phyloP scores from a whole-genome alignment of 1,140 invertebrate species.

The Idris sp. region DNA sequence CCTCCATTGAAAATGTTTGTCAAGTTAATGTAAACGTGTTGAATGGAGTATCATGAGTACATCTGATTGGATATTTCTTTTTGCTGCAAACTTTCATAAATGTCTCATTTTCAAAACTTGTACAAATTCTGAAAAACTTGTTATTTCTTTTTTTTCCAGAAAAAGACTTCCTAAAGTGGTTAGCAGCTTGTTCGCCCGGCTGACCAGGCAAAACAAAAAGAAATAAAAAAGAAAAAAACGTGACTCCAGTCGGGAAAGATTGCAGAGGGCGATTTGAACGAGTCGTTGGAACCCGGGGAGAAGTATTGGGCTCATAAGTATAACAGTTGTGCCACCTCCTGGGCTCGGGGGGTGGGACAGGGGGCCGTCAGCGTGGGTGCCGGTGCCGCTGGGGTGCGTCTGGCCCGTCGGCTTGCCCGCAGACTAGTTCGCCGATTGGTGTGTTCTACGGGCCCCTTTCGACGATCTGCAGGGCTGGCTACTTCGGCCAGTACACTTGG shows the following conservation, averaged over 20 bases:
- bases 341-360: constrained; percentile 74
- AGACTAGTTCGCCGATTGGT: constrained; percentile 74
- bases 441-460: constrained; percentile 68
- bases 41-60: no score
- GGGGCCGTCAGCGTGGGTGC: constrained; percentile 75
- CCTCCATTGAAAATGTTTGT: no score
- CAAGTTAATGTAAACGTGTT: no score
- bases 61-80: no score
- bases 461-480: constrained; percentile 68
- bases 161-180: constrained; percentile 32
- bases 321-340: constrained; percentile 73
- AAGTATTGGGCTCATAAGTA: constrained; percentile 59
- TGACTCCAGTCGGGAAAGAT: constrained; percentile 25
- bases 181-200: constrained; percentile 1
- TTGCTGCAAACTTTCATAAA: no score
- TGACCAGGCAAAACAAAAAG: constrained; percentile 23
- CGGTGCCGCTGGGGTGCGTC: constrained; percentile 74
- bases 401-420: constrained; percentile 76
- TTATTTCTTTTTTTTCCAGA: constrained; percentile 23
- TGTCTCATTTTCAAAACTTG: no score
- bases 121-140: background rate
- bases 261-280: constrained; percentile 36
- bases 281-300: constrained; percentile 26
- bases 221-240: constrained; percentile 20
- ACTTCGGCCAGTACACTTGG: constrained; percentile 61